Percentiles rank a stretch among this genome's conserved stretches.
phyloP scores from a whole-genome alignment of 2,113 vertebrate species.

The Microtus richardsoni region DNA sequence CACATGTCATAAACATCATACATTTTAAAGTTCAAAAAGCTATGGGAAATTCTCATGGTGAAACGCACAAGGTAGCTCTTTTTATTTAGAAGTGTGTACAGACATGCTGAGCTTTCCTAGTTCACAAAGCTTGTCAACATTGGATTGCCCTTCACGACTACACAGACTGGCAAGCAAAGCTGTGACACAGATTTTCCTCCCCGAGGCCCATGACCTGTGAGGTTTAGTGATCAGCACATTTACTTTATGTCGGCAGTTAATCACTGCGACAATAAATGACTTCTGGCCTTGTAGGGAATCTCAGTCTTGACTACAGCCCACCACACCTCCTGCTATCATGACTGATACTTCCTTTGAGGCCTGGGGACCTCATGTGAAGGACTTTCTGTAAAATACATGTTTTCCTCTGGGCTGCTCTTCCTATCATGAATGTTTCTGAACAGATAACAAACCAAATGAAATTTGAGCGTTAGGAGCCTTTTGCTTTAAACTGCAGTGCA shows the following conservation, averaged over 20 bases:
- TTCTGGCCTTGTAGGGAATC: constrained; percentile 39
- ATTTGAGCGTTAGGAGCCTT: constrained; percentile 31
- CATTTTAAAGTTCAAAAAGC: constrained; percentile 48
- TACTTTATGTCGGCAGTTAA: constrained; percentile 56
- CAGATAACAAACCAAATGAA: constrained; percentile 55
- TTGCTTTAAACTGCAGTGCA: constrained; percentile 42
- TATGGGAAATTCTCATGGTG: background rate
- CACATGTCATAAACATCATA: constrained; percentile 3
- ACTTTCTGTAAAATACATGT: constrained; percentile 45
- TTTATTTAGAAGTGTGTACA: background rate
- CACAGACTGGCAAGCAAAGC: constrained; percentile 46
- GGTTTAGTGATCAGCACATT: constrained; percentile 21
- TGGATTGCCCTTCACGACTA: background rate
- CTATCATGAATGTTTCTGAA: constrained; percentile 52
- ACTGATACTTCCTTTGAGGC: constrained; percentile 34
- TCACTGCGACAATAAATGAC: constrained; percentile 46
- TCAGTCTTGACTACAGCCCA: background rate
- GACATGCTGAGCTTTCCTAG: background rate
- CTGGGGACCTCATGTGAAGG: constrained; percentile 41
- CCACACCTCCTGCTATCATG: background rate
- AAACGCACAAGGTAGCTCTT: background rate
- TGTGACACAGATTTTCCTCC: background rate
- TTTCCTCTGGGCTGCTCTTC: background rate
- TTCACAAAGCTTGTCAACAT: background rate
- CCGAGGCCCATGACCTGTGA: constrained; percentile 15